Evolutionary conservation across 2,797 vertebrate species (phyloP).

Genomic region (Pygocentrus nattereri): DNA sequence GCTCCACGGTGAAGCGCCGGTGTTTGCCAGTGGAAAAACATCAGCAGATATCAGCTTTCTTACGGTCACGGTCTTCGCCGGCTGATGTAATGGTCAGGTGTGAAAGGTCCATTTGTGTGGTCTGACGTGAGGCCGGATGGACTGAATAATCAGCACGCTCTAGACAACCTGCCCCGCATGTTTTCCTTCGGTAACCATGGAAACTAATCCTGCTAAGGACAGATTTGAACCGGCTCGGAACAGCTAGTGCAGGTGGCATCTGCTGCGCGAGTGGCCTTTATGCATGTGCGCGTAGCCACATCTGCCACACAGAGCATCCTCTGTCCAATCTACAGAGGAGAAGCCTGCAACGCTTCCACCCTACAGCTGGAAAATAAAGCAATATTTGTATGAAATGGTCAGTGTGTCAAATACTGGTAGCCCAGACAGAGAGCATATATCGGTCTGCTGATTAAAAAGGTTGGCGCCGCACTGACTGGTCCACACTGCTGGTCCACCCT

Average conservation of each 20-base stretch:
- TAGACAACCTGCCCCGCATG: conserved; percentile 28
- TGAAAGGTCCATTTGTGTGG: conserved; percentile 54
- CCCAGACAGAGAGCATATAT: no score
- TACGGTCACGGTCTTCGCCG: neutral
- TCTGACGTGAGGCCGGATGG: conserved; percentile 57
- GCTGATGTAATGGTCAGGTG: conserved; percentile 23
- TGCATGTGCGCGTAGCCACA: conserved; percentile 5
- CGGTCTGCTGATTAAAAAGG: no score
- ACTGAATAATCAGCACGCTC: conserved; percentile 73
- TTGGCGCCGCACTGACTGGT: no score
- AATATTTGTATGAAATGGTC: no score
- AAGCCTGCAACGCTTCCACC: neutral
- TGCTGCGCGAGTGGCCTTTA: conserved; percentile 66
- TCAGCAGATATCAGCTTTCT: neutral
- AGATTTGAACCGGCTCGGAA: conserved; percentile 68
- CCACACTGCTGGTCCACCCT: no score
- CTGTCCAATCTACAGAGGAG: neutral
- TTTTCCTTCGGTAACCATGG: conserved; percentile 70
- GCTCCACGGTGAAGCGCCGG: neutral
- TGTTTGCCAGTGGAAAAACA: neutral
- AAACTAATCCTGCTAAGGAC: conserved; percentile 81
- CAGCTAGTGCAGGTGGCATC: conserved; percentile 73
- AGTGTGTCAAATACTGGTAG: no score
- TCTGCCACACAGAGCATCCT: conserved; percentile 15
- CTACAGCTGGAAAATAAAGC: neutral